Base-by-base conservation (phyloP, 2,797 vertebrate genomes). In the Enteromius mattozi region DNA sequence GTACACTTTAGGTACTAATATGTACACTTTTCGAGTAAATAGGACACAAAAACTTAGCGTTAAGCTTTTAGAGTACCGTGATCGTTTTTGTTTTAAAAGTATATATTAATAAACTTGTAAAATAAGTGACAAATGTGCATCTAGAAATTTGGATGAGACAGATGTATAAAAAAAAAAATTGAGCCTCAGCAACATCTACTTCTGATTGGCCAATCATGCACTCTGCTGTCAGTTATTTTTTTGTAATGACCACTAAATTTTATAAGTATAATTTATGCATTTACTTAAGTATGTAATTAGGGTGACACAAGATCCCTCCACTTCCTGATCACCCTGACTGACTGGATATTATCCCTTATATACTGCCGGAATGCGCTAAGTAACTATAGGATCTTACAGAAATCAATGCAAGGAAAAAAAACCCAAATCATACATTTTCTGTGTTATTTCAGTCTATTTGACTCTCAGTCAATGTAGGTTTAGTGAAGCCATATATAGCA, bases 401-500 rank as follows among this genome's bases (percentile, higher is more conserved):
- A 76, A 56, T 24, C 14, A 69, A 49, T 24, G 33, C 1, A 54
- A 70, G 6, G 40, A 75, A 19, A 16, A 0, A 37, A 16, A 82
- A 74, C 47, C 2, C 42, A 12, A 0, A 21, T 33, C 30, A 51
- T 37, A 14, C 8, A 66, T 66, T n/a, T 81, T 21, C 69, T 2
- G 2, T 51, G 33, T 54, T 76, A 51, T 40, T 81, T 61, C 13
- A 66, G 42, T 75, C 42, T 66, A 51, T 76, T 37, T 17, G 37
- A 56, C 51, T 69, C 63, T 70, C 45, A n/a, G 37, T 16, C 68
- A 2, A 16, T 71, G 80, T 61, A 66, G 71, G 9, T 75, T 82
- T 77, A 66, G 47, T 19, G 40, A 49, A 78, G 65, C 66, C 49
- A 47, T 61, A 71, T 47, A 78, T 59, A 79, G 76, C 75, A 49